phyloP scores from a whole-genome alignment of 2,888 invertebrate species.

The Bellardia bayeri region DNA sequence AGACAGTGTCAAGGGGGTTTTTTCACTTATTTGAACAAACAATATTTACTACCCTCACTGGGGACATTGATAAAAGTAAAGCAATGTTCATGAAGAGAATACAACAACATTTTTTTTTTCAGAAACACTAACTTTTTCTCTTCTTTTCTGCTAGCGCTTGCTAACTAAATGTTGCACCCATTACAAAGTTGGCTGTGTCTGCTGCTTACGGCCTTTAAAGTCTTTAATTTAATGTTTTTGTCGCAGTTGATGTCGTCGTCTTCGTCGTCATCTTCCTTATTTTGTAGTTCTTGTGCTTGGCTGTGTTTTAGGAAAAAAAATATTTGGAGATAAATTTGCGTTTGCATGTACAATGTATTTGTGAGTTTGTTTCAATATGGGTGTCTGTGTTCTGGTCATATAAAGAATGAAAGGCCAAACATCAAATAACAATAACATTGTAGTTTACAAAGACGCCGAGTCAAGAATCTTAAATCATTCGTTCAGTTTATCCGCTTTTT shows the following conservation, averaged over 20 bases:
- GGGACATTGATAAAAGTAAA: slow-evolving; percentile 16
- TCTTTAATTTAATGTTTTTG: slow-evolving; percentile 17
- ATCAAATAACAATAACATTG: slow-evolving; percentile 26
- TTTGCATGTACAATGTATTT: not conserved
- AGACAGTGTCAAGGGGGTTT: not conserved
- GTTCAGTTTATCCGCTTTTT: slow-evolving; percentile 18
- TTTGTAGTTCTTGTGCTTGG: not conserved
- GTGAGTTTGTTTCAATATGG: not conserved
- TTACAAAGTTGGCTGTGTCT: slow-evolving; percentile 3
- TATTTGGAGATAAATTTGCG: slow-evolving; percentile 53
- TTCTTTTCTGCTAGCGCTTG: not conserved
- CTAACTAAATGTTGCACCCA: slow-evolving; percentile 28
- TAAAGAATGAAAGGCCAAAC: slow-evolving; percentile 23
- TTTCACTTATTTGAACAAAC: slow-evolving; percentile 9
- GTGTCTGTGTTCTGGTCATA: not conserved
- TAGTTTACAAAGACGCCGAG: slow-evolving; percentile 13
- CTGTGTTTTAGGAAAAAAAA: slow-evolving; percentile 25
- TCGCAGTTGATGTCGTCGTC: not conserved
- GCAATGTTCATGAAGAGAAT: slow-evolving; percentile 10
- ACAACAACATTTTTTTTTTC: not conserved
- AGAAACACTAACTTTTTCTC: slow-evolving; percentile 24
- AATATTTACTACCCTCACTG: slow-evolving; percentile 17
- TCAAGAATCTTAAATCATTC: slow-evolving; percentile 43
- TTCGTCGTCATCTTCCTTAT: not conserved
- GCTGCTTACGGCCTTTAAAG: slow-evolving; percentile 24